Percentiles rank a stretch among this genome's conserved stretches.
Conservation (phyloP, 2,113 vertebrate species). For the Callaeas wilsoni region DNA sequence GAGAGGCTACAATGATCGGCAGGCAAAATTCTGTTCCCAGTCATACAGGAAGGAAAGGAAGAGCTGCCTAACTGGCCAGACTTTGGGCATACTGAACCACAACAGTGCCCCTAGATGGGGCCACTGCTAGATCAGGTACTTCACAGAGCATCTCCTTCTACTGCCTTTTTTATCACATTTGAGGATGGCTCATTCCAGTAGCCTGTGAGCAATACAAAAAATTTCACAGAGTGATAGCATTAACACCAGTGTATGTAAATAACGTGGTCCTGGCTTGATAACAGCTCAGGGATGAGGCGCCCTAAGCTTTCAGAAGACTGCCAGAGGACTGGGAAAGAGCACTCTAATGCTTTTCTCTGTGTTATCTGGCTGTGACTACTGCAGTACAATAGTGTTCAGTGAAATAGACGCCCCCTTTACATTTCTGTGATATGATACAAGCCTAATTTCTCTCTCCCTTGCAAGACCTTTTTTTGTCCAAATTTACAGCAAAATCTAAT, state of each 20-base stretch:
- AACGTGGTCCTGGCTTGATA: not conserved
- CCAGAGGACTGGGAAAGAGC: not conserved
- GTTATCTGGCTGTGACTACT: not conserved
- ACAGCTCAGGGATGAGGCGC: not conserved
- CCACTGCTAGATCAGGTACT: not conserved
- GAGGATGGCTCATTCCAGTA: not conserved
- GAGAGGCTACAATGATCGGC: not conserved
- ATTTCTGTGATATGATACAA: not conserved
- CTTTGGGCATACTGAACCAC: not conserved
- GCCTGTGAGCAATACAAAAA: not conserved
- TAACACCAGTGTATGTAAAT: not conserved
- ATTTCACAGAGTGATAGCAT: not conserved
- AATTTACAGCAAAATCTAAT: not conserved
- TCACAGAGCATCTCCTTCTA: not conserved
- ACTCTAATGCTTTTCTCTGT: not conserved
- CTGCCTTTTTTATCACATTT: not conserved
- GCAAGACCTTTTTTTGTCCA: not conserved
- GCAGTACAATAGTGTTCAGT: not conserved
- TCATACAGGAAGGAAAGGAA: not conserved
- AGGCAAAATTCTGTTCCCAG: not conserved
- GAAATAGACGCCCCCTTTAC: not conserved
- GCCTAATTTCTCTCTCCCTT: not conserved
- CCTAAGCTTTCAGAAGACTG: not conserved
- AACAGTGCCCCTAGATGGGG: not conserved
- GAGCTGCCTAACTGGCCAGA: not conserved